Percentiles rank a stretch among this genome's conserved stretches.
Evolutionary conservation across 1,140 invertebrate genomes (phyloP).

Genomic region (Drosophila lacteicornis): DNA sequence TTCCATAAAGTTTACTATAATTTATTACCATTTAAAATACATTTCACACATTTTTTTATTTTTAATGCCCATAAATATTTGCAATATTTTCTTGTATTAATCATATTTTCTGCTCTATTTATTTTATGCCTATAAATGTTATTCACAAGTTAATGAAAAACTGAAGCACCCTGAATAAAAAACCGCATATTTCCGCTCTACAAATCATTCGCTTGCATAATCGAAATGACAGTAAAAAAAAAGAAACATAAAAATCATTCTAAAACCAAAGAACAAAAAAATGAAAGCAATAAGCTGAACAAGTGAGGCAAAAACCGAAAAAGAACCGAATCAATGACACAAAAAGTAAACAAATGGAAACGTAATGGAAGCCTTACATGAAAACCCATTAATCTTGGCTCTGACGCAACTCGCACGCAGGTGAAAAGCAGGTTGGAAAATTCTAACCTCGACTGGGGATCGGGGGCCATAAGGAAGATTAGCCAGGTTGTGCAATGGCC

Average conservation of each 20-base stretch:
- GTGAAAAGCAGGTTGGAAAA: conserved; percentile 23
- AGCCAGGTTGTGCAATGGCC: conserved; percentile 42
- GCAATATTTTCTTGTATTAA: neutral
- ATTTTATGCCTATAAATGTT: neutral
- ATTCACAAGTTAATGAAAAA: conserved; percentile 23
- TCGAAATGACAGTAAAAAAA: conserved; percentile 31
- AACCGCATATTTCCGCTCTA: conserved; percentile 1
- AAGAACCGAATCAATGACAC: conserved; percentile 60
- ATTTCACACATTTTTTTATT: neutral
- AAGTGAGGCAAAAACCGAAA: conserved; percentile 28
- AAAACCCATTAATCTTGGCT: conserved; percentile 73
- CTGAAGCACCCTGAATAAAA: neutral
- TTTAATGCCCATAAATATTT: neutral
- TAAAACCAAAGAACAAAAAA: conserved; percentile 12
- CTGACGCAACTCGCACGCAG: conserved; percentile 55
- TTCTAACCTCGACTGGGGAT: conserved; percentile 2
- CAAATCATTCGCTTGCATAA: conserved; percentile 48
- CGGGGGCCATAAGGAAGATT: conserved; percentile 21
- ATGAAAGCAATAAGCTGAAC: conserved; percentile 16
- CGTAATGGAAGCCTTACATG: conserved; percentile 55
- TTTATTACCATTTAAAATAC: neutral
- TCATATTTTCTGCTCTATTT: neutral
- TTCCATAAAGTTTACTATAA: neutral
- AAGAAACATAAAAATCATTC: conserved; percentile 7
- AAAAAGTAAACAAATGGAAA: conserved; percentile 57